Evolutionary conservation across 2,888 invertebrate genomes (phyloP).

Genomic region (Amblyteles armatorius): DNA sequence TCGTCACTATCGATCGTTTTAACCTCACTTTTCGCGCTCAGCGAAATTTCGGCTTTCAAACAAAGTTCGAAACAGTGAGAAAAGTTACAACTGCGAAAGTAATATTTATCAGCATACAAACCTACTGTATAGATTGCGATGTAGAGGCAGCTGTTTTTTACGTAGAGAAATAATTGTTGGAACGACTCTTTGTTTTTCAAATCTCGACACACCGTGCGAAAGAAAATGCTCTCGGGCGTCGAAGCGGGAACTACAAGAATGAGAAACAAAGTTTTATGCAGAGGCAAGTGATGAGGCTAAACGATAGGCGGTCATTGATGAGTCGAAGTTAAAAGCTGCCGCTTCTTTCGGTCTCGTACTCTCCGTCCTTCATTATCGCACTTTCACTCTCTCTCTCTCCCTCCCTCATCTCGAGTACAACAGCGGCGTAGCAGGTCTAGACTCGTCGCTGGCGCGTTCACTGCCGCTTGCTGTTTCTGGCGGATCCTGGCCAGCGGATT

Average conservation of each 20-base stretch:
- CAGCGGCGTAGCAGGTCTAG: conserved; percentile 23
- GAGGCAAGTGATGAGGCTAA: not conserved
- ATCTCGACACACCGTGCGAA: not conserved
- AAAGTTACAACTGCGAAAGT: too few species aligned
- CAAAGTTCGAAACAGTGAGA: not conserved
- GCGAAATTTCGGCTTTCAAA: not conserved
- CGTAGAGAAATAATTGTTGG: not conserved
- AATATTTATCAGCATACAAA: not conserved
- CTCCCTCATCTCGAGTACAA: conserved; percentile 8
- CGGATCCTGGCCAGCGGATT: conserved; percentile 68
- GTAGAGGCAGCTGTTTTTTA: not conserved
- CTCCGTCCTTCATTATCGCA: conserved; percentile 39
- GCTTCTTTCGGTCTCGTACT: conserved; percentile 14
- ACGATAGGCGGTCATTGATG: not conserved
- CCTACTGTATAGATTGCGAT: not conserved
- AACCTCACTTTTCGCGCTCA: not conserved
- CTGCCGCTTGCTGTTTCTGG: conserved; percentile 57
- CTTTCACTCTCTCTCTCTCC: conserved; percentile 38
- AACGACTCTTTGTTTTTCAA: not conserved
- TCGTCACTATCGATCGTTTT: not conserved
- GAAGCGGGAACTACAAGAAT: not conserved
- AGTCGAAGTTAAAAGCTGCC: not conserved
- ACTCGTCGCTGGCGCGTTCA: conserved; percentile 25
- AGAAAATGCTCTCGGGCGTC: not conserved
- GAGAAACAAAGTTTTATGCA: not conserved